A percentile compares a stretch with the other conserved stretches of the same genome.
Evolutionary conservation across 2,797 vertebrate genomes (phyloP).

Genomic region (Hybognathus amarus): DNA sequence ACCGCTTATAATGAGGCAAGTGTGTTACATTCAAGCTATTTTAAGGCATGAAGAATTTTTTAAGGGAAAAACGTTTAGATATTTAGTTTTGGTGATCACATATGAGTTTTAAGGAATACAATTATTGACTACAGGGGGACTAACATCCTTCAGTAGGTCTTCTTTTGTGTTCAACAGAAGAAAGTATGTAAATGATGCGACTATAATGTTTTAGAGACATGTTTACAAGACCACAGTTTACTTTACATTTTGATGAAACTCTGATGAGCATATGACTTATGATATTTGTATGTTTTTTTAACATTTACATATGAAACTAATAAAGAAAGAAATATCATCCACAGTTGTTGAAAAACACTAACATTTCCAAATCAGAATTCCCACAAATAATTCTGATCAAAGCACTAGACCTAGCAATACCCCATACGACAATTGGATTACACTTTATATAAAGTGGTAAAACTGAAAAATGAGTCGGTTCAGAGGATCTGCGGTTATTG

Average conservation of each 20-base stretch:
- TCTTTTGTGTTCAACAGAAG: not conserved
- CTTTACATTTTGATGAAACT: not conserved
- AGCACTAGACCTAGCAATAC: conserved; percentile 30
- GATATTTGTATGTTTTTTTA: conserved; percentile 9
- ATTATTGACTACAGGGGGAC: no score
- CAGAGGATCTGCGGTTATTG: conserved; percentile 54
- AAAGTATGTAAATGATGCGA: not conserved
- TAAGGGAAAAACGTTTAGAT: no score
- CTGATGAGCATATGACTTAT: not conserved
- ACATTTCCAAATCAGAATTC: not conserved
- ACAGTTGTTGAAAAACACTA: not conserved
- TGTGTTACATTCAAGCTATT: no score
- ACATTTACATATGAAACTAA: conserved; percentile 1
- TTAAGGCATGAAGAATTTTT: no score
- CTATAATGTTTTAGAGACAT: not conserved
- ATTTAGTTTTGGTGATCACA: no score
- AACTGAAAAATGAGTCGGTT: conserved; percentile 48
- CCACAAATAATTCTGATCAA: conserved; percentile 31
- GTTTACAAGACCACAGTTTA: not conserved
- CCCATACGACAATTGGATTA: conserved; percentile 41
- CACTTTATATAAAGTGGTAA: conserved; percentile 45
- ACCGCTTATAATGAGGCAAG: no score
- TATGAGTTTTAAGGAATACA: no score
- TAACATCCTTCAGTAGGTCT: no score
- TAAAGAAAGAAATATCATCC: not conserved